Evolutionary conservation across 1,140 invertebrate genomes (phyloP).

Genomic region (Orussus abietinus): DNA sequence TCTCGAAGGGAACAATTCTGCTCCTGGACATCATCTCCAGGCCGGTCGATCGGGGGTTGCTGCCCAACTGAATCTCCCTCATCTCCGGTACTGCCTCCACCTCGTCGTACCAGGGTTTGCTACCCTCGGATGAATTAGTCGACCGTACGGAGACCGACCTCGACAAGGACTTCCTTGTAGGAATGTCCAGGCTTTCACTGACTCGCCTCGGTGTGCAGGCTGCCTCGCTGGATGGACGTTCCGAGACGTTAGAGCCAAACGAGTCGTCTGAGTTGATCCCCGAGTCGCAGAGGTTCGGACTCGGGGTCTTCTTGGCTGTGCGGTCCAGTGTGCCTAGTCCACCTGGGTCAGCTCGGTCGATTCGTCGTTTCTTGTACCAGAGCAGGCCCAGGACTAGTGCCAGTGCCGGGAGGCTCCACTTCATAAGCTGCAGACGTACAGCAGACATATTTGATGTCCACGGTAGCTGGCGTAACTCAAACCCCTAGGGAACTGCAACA

Average conservation of each 20-base stretch:
- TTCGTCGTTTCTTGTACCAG: slow-evolving; percentile 52
- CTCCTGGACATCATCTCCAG: slow-evolving; percentile 29
- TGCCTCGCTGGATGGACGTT: slow-evolving; percentile 12
- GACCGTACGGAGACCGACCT: slow-evolving; percentile 24
- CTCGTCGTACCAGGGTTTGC: slow-evolving; percentile 31
- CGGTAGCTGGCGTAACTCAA: slow-evolving; percentile 29
- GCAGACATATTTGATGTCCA: slow-evolving; percentile 45
- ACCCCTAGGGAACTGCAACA: slow-evolving; percentile 26
- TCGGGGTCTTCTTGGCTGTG: neutral
- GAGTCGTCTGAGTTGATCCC: slow-evolving; percentile 29
- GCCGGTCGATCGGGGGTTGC: slow-evolving; percentile 29
- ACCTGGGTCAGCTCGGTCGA: slow-evolving; percentile 51
- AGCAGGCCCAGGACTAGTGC: slow-evolving; percentile 47
- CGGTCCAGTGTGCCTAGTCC: slow-evolving; percentile 26
- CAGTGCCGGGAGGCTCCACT: slow-evolving; percentile 49
- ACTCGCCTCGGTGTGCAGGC: slow-evolving; percentile 26
- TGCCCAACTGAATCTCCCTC: slow-evolving; percentile 25
- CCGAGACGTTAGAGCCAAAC: slow-evolving; percentile 16
- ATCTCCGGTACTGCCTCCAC: slow-evolving; percentile 20
- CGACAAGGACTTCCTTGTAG: slow-evolving; percentile 21
- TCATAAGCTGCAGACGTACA: slow-evolving; percentile 36
- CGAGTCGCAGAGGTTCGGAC: slow-evolving; percentile 26
- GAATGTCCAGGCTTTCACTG: slow-evolving; percentile 38
- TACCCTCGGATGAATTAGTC: slow-evolving; percentile 18
- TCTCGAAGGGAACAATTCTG: slow-evolving; percentile 9